Base-by-base conservation (phyloP, 1,140 invertebrate genomes). In the Drosophila carrolli region DNA sequence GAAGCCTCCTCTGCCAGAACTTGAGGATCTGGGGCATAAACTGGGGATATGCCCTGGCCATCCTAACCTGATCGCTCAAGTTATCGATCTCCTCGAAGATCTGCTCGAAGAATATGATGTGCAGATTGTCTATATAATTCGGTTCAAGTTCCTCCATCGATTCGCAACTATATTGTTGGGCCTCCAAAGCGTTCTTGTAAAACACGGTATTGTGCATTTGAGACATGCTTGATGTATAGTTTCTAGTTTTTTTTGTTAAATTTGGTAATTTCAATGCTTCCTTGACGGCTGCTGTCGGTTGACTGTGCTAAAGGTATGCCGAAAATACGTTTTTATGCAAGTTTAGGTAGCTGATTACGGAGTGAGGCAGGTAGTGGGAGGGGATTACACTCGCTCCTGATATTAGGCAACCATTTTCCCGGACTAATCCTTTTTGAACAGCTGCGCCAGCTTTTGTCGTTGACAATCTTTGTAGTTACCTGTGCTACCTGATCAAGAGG, bases 21-120 rank as follows among this genome's bases (percentile, higher is more conserved):
- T 78, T 77, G 2, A 89, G 19, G 4, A 89, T 75, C 2, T 63
- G 41, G 0, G 81, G 68, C 38, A 89, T 8, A 5, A 89, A 89
- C 46, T 89, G 84, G 0, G 84, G 84, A 67, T 89, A 89, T 8
- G 84, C 84, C 14, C 85, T 63, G n/a, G 84, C 85, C 84, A 89
- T 89, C 9, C 84, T 38, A 38, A 89, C 84, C 46, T 89, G 85
- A 51, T 89, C 84, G n/a, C 59, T 68, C 1, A 89, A 29, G 44
- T 63, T 65, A 8, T 77, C 74, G 48, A 89, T 89, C n/a, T 62
- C 41, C 23, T 89, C 84, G 41, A 90, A 89, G 19, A 89, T 89
- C 58, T 89, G 85, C 66, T 89, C 84, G 8, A 89, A 89, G 51
- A 89, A 90, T 29, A 89, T 89, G n/a, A 75, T 75, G 19, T 89